Evolutionary conservation across 2,113 vertebrate species (phyloP).

Genomic region (Sinocyclocheilus rhinocerous): DNA sequence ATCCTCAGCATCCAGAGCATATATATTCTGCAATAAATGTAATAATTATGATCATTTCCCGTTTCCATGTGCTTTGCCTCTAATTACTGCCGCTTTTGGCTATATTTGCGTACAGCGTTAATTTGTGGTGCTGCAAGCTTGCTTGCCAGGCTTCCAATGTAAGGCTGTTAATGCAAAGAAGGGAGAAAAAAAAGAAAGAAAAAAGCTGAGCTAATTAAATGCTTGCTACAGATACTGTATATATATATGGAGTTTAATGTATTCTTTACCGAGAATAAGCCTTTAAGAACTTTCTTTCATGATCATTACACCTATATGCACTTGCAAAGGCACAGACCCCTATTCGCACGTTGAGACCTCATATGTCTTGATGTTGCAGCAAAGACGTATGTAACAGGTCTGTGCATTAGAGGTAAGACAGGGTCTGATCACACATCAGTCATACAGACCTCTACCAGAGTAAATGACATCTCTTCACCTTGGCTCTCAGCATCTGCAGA

Average conservation of each 20-base stretch:
- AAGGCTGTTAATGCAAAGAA: not conserved
- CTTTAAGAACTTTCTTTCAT: not conserved
- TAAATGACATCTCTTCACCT: constrained; percentile 69
- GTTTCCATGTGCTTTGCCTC: not conserved
- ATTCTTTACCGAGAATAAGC: not conserved
- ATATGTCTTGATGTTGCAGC: not conserved
- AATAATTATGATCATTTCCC: not conserved
- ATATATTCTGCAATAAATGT: not conserved
- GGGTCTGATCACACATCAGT: constrained; percentile 31
- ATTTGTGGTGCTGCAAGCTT: not conserved
- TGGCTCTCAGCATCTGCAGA: constrained; percentile 43
- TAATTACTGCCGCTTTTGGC: not conserved
- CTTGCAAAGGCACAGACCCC: not conserved
- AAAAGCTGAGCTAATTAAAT: not conserved
- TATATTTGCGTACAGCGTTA: not conserved
- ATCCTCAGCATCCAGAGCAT: not conserved
- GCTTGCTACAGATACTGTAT: not conserved
- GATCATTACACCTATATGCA: not conserved
- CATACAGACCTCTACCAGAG: not conserved
- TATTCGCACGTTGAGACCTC: not conserved
- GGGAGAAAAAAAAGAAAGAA: not conserved
- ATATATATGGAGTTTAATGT: not conserved
- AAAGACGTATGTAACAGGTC: not conserved
- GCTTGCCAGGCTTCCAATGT: not conserved
- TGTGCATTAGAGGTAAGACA: constrained; percentile 57